Conservation (phyloP, 2,797 vertebrate species). For the Acanthurus lineatus region DNA sequence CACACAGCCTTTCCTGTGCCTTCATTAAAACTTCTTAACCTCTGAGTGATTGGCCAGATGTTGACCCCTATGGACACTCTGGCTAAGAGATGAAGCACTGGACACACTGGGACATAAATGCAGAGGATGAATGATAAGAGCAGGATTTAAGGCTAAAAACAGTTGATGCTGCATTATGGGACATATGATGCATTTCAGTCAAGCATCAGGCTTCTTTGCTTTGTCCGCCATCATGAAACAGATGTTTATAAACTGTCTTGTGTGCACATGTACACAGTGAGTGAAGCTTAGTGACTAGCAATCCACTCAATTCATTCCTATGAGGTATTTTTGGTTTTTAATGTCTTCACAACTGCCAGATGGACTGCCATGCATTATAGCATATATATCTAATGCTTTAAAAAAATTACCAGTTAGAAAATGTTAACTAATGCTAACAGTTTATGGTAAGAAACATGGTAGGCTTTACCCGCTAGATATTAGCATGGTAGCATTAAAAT, state of each 20-base stretch:
- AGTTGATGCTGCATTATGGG: background rate
- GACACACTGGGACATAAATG: background rate
- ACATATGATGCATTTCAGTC: too few species aligned
- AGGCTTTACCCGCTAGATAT: too few species aligned
- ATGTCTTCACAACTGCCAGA: background rate
- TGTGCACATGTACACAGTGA: background rate
- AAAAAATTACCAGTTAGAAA: background rate
- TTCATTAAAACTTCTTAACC: conserved; percentile 25
- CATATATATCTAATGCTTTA: background rate
- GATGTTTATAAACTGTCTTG: too few species aligned
- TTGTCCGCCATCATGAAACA: too few species aligned
- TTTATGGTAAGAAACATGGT: background rate
- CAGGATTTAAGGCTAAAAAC: too few species aligned
- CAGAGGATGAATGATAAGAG: too few species aligned
- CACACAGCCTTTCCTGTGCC: background rate
- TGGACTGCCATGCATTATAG: background rate
- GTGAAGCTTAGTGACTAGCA: background rate
- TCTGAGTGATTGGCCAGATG: conserved; percentile 28
- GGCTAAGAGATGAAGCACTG: conserved; percentile 12
- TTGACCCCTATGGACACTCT: conserved; percentile 18
- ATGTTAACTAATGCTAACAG: background rate
- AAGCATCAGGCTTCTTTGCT: too few species aligned
- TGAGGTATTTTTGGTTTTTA: background rate
- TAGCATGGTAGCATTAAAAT: background rate
- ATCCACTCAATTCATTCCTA: background rate